A percentile compares a stretch with the other conserved stretches of the same genome.
These are phyloP conservation scores for Theocolax elegans DNA, from an alignment of 1,140 invertebrate genomes.

Conservation along the genomic window DNA sequence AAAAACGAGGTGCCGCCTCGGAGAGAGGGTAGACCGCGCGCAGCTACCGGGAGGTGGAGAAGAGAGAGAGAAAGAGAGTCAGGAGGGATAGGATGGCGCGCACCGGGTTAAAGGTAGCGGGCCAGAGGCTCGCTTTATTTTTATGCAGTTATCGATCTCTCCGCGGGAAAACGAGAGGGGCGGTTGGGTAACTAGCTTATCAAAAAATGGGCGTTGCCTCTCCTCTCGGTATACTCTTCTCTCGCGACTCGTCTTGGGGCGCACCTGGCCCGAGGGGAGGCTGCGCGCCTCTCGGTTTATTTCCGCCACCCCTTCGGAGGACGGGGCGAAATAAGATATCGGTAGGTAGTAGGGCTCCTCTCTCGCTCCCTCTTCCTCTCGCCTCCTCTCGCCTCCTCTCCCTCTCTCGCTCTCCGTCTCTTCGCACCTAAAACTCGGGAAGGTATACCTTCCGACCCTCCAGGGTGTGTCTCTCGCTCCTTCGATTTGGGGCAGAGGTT, in stretches of 20 bases:
- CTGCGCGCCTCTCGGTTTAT: slow-evolving; percentile 25
- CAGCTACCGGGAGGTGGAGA: slow-evolving; percentile 24
- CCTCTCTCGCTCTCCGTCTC: background rate
- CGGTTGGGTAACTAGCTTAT: slow-evolving; percentile 67
- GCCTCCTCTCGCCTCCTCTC: slow-evolving; percentile 48
- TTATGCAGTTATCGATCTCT: slow-evolving; percentile 69
- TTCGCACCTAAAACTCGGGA: too few relatives aligned
- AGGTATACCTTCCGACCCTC: too few relatives aligned
- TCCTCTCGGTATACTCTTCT: slow-evolving; percentile 50
- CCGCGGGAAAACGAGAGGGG: slow-evolving; percentile 45
- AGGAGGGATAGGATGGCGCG: slow-evolving; percentile 47
- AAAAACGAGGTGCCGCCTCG: slow-evolving; percentile 34
- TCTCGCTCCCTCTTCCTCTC: background rate
- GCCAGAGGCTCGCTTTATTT: slow-evolving; percentile 68
- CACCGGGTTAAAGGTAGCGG: slow-evolving; percentile 66
- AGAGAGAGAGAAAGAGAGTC: slow-evolving; percentile 43
- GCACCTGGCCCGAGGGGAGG: background rate
- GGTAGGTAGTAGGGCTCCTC: slow-evolving; percentile 43
- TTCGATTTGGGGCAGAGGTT: slow-evolving; percentile 65
- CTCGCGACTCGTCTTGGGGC: slow-evolving; percentile 13
- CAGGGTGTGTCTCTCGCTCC: slow-evolving; percentile 42
- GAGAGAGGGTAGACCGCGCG: background rate
- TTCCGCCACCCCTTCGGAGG: slow-evolving; percentile 34
- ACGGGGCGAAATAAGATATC: slow-evolving; percentile 60
- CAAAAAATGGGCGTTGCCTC: slow-evolving; percentile 69